These are phyloP conservation scores for Dromiciops gliroides DNA, from an alignment of 2,113 vertebrate genomes.

Conservation along the genomic window DNA sequence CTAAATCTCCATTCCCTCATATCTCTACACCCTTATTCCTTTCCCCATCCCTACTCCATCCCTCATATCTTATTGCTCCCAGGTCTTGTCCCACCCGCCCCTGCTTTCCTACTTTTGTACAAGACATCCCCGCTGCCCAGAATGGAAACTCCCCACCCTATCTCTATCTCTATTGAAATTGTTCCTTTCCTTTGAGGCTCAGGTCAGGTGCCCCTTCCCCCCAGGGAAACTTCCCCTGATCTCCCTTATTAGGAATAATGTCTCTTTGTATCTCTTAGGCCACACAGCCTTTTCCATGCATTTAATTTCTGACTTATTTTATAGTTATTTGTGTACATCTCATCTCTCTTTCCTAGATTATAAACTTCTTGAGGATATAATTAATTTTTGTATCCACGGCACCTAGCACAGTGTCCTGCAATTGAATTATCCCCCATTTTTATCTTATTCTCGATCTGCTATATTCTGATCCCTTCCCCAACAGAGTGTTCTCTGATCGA, in stretches of 20 bases:
- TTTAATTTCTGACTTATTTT: background rate
- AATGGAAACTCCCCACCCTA: background rate
- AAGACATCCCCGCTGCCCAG: background rate
- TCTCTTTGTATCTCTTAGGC: background rate
- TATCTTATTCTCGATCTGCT: background rate
- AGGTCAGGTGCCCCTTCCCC: background rate
- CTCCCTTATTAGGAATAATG: background rate
- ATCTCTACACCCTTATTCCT: background rate
- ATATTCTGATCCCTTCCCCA: background rate
- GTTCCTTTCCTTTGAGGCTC: background rate
- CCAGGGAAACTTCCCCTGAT: background rate
- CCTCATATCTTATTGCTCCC: background rate
- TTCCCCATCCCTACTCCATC: background rate
- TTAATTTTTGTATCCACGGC: background rate
- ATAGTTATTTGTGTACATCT: background rate
- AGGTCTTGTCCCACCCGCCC: background rate
- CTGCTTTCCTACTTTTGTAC: background rate
- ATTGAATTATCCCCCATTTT: background rate
- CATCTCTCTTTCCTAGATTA: background rate
- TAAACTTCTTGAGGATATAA: background rate
- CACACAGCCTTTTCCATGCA: background rate
- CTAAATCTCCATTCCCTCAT: background rate
- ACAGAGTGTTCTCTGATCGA: slow-evolving; percentile 93
- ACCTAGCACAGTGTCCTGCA: background rate
- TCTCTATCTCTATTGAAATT: background rate